These are phyloP conservation scores for Capitulum mitella DNA, from an alignment of 2,888 invertebrate species.

Conservation along the genomic window DNA sequence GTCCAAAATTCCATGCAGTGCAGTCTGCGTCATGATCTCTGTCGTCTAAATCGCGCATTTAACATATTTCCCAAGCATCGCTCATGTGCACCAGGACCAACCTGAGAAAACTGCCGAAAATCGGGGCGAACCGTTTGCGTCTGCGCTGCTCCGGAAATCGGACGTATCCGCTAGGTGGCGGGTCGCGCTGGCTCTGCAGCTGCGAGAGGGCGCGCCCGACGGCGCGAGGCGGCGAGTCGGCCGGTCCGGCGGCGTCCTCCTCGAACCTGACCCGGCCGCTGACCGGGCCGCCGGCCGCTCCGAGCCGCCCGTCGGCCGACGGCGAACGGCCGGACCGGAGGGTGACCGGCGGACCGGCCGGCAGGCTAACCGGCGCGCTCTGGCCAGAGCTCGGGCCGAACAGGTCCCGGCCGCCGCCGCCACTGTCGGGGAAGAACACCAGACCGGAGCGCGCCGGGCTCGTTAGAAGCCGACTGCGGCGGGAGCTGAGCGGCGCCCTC, in stretches of 20 bases:
- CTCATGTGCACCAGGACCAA: background rate
- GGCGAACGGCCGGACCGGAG: background rate
- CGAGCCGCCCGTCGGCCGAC: background rate
- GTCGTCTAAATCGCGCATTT: too few relatives aligned
- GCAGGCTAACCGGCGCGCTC: background rate
- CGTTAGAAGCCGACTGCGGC: background rate
- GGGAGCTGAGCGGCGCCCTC: too few relatives aligned
- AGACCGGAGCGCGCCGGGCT: background rate
- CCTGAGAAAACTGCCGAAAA: background rate
- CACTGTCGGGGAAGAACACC: background rate
- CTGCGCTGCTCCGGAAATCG: background rate
- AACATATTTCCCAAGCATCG: too few relatives aligned
- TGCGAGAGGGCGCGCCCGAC: background rate
- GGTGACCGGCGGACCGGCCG: too few relatives aligned
- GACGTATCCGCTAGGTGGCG: background rate
- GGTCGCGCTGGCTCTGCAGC: too few relatives aligned
- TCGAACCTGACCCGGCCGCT: background rate
- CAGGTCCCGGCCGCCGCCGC: background rate
- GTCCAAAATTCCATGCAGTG: too few relatives aligned
- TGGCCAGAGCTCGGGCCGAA: background rate
- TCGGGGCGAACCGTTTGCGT: background rate
- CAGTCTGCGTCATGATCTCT: too few relatives aligned
- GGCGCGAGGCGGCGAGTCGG: background rate
- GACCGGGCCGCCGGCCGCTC: background rate
- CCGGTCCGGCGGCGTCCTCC: background rate